Percentiles rank a stretch among this genome's conserved stretches.
Conservation (phyloP, 2,113 vertebrate genomes). For the Rhineura floridana region DNA sequence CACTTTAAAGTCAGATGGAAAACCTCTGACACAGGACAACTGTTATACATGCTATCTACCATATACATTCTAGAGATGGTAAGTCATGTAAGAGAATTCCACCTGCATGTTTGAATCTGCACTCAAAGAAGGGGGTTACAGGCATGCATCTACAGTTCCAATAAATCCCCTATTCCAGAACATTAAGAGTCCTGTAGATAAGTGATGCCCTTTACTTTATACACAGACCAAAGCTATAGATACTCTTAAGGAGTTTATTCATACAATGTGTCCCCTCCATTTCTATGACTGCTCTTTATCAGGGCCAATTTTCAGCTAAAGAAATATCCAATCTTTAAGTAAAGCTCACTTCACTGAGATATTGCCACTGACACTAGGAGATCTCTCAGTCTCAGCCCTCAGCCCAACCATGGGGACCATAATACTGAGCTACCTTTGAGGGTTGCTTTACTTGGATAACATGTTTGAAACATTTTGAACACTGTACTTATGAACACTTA, state of each 20-base stretch:
- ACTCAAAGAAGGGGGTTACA: neutral
- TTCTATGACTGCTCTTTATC: neutral
- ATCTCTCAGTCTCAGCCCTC: neutral
- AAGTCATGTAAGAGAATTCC: neutral
- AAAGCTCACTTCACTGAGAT: neutral
- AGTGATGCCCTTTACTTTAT: neutral
- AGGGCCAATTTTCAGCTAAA: neutral
- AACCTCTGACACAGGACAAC: neutral
- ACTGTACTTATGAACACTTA: neutral
- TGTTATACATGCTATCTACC: neutral
- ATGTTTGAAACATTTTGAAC: neutral
- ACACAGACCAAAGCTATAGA: neutral
- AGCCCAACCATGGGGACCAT: neutral
- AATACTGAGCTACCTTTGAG: neutral
- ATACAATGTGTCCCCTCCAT: neutral
- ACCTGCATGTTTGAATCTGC: neutral
- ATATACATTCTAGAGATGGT: neutral
- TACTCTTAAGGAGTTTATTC: neutral
- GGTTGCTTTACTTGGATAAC: neutral
- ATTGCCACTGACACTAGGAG: neutral
- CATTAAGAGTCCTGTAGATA: neutral
- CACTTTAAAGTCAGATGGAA: neutral
- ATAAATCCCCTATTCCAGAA: neutral
- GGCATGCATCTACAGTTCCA: neutral
- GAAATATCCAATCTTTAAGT: neutral